These are phyloP conservation scores for Cryptus viduatorius DNA, from an alignment of 2,888 invertebrate genomes.

Conservation along the genomic window DNA sequence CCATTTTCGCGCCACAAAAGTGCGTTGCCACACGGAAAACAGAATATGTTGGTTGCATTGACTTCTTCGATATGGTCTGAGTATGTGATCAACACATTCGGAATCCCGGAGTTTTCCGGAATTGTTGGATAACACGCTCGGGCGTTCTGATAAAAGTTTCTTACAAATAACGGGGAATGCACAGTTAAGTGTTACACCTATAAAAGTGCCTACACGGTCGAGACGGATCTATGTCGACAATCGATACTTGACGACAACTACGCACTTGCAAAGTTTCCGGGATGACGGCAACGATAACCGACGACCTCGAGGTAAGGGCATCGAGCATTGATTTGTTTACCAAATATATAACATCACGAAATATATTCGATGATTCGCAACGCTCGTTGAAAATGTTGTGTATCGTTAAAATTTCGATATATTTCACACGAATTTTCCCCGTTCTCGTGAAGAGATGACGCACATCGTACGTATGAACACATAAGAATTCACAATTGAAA, in stretches of 20 bases:
- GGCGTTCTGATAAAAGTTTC: neutral
- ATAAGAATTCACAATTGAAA: neutral
- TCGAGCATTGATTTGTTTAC: neutral
- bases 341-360: neutral
- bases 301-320: slow-evolving; percentile 1
- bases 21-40: neutral
- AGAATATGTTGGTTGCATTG: neutral
- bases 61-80: neutral
- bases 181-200: neutral
- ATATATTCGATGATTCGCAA: neutral
- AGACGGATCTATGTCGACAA: neutral
- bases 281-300: neutral
- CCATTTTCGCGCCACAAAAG: neutral
- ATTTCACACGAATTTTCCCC: neutral
- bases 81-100: neutral
- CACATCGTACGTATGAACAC: neutral
- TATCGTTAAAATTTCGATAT: neutral
- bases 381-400: neutral
- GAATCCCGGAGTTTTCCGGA: slow-evolving; percentile 9
- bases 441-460: too few relatives aligned
- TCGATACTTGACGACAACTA: slow-evolving; percentile 9
- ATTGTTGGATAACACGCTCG: neutral
- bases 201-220: neutral
- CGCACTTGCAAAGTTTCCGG: neutral
- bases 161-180: neutral